Percentiles rank a stretch among this genome's conserved stretches.
These are phyloP conservation scores for Mystacides longicornis DNA, from an alignment of 2,888 invertebrate genomes.

Conservation along the genomic window DNA sequence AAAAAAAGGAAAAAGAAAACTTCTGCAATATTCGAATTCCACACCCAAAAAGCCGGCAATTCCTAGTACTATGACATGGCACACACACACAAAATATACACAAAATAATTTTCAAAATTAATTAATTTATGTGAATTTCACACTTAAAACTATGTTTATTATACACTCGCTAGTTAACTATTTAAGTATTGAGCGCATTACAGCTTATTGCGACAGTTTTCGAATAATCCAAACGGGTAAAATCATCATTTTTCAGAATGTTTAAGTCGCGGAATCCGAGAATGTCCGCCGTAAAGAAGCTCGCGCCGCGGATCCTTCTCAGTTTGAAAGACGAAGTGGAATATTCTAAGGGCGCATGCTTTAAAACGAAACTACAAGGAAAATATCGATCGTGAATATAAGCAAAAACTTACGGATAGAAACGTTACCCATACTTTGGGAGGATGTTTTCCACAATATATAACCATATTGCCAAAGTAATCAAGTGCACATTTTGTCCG, in stretches of 20 bases:
- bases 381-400: background rate
- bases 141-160: background rate
- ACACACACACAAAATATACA: background rate
- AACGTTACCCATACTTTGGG: background rate
- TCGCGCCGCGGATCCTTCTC: background rate
- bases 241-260: background rate
- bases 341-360: background rate
- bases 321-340: background rate
- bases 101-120: background rate
- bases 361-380: background rate
- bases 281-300: background rate
- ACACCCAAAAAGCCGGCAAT: slow-evolving; percentile 12
- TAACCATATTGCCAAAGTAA: background rate
- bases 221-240: background rate
- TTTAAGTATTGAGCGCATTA: background rate
- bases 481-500: background rate
- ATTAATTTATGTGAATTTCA: too few species aligned
- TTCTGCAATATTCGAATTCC: background rate
- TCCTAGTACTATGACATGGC: background rate
- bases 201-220: background rate
- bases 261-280: background rate
- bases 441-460: background rate
- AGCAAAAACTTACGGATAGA: background rate
- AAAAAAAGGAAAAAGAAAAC: too few species aligned
- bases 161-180: background rate